A percentile compares a stretch with the other conserved stretches of the same genome.
Conservation (phyloP, 1,140 invertebrate species). For the Zaprionus davidi region DNA sequence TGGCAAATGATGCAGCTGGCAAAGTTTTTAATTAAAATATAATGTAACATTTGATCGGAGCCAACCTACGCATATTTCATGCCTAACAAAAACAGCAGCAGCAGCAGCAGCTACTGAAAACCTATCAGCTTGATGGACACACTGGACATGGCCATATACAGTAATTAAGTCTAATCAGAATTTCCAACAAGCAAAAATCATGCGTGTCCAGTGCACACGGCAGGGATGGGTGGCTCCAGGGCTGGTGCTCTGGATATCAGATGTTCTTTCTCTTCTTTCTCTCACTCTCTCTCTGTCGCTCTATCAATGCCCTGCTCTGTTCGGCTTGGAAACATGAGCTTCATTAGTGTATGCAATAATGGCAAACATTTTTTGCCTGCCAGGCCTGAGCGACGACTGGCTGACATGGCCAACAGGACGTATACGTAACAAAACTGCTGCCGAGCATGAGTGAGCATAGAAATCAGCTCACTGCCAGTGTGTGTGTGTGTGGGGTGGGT, state of each 20-base stretch:
- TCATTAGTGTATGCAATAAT: conserved; percentile 83
- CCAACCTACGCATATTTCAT: conserved; percentile 30
- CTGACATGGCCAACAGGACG: conserved; percentile 59
- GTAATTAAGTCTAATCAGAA: conserved; percentile 83
- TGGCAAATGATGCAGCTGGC: conserved; percentile 78
- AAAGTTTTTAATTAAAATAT: conserved; percentile 81
- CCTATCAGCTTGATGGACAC: conserved; percentile 74
- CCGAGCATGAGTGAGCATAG: conserved; percentile 19
- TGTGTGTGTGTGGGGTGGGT: conserved; percentile 5
- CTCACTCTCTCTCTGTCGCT: conserved; percentile 17
- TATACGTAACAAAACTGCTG: conserved; percentile 60
- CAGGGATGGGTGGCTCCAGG: conserved; percentile 32
- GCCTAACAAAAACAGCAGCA: conserved; percentile 25
- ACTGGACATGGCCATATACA: conserved; percentile 61
- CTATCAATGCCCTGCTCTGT: conserved; percentile 12
- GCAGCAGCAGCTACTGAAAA: conserved; percentile 55
- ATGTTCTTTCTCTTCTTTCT: conserved; percentile 16
- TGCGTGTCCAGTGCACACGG: conserved; percentile 65
- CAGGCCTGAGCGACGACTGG: conserved; percentile 60
- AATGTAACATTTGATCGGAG: conserved; percentile 73
- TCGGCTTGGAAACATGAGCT: conserved; percentile 72
- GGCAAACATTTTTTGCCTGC: conserved; percentile 81
- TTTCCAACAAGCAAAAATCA: conserved; percentile 82
- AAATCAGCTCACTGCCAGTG: conserved; percentile 13
- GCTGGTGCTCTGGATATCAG: conserved; percentile 37